phyloP scores from a whole-genome alignment of 1,140 invertebrate species.

The Brachionus koreanus region DNA sequence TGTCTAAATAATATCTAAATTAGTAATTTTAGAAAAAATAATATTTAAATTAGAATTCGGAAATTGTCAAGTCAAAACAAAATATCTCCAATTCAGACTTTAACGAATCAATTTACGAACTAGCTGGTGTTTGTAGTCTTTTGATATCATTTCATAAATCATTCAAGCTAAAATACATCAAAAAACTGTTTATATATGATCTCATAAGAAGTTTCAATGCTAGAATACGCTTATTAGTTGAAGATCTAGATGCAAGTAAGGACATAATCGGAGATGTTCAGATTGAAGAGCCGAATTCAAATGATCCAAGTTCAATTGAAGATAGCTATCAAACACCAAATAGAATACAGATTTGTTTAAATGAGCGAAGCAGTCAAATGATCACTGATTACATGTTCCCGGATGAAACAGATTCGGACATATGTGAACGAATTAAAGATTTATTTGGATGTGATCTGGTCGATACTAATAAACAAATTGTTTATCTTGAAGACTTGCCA shows the following conservation, averaged over 20 bases:
- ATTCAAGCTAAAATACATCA: constrained; percentile 23
- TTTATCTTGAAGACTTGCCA: constrained; percentile 29
- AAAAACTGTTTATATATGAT: constrained; percentile 32
- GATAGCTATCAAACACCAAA: constrained; percentile 38
- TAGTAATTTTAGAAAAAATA: background rate
- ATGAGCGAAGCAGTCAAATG: background rate
- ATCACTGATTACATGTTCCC: constrained; percentile 34
- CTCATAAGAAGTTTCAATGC: constrained; percentile 29
- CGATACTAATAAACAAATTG: constrained; percentile 1
- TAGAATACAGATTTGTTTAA: constrained; percentile 14
- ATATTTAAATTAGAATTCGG: background rate
- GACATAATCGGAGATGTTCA: constrained; percentile 42
- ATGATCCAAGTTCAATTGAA: constrained; percentile 35
- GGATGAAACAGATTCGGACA: constrained; percentile 20
- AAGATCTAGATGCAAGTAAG: constrained; percentile 37
- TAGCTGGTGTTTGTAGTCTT: constrained; percentile 14
- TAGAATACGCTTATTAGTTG: constrained; percentile 17
- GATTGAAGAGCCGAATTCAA: constrained; percentile 18
- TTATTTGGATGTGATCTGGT: background rate
- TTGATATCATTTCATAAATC: background rate
- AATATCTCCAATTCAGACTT: background rate
- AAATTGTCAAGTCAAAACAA: background rate
- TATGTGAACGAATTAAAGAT: background rate
- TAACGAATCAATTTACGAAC: constrained; percentile 31
- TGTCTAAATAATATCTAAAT: background rate